These are phyloP conservation scores for Papilio helenus DNA, from an alignment of 1,140 invertebrate genomes.

Conservation along the genomic window DNA sequence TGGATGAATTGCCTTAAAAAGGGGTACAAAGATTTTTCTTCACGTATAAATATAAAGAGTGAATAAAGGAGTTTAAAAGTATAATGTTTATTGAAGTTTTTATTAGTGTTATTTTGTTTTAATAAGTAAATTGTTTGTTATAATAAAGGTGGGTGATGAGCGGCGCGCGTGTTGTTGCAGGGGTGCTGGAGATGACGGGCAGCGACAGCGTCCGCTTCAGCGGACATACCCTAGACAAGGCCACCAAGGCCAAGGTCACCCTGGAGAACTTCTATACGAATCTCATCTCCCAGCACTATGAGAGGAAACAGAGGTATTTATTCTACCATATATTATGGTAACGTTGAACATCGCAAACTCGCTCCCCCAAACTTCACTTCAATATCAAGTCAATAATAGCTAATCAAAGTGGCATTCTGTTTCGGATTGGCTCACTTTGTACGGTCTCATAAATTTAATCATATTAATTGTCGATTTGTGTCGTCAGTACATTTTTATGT, in stretches of 20 bases:
- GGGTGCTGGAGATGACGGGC: conserved; percentile 84
- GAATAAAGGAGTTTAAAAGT: neutral
- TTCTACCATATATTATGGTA: neutral
- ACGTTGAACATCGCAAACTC: too few relatives aligned
- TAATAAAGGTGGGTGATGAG: conserved; percentile 11
- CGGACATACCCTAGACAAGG: conserved; percentile 98
- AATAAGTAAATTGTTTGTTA: neutral
- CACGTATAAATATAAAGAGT: neutral
- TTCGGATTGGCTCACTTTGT: neutral
- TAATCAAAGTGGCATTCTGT: neutral
- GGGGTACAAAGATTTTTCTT: too few relatives aligned
- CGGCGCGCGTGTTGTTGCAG: conserved; percentile 54
- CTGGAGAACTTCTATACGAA: conserved; percentile 99
- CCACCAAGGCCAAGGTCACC: conserved; percentile 99
- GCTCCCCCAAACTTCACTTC: too few relatives aligned
- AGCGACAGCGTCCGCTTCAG: conserved; percentile 94
- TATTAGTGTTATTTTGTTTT: neutral
- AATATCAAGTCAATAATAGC: too few relatives aligned
- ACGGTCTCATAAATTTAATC: too few relatives aligned
- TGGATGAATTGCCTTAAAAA: too few relatives aligned
- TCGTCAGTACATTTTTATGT: neutral
- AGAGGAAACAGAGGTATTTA: conserved; percentile 94
- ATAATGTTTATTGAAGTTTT: neutral
- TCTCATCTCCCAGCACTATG: conserved; percentile 97
- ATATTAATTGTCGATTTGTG: too few relatives aligned